Percentiles rank a stretch among this genome's conserved stretches.
Evolutionary conservation across 1,140 invertebrate species (phyloP).

Genomic region (Neuroterus valhalla): DNA sequence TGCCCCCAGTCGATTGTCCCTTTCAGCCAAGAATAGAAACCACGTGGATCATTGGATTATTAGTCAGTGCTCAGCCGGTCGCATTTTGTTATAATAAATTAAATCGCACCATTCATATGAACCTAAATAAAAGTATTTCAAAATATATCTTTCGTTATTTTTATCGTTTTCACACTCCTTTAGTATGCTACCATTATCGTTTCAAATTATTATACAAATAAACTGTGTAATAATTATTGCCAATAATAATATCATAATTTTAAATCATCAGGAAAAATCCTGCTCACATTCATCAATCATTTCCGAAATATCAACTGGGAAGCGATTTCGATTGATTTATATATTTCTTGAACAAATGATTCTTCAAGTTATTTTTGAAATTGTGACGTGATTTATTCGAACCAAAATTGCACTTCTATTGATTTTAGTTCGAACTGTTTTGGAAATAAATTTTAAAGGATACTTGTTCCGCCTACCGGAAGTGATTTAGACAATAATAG

Average conservation of each 20-base stretch:
- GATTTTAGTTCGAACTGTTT: background rate
- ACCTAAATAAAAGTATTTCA: background rate
- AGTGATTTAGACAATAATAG: background rate
- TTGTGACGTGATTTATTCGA: too few species aligned
- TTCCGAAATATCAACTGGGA: too few species aligned
- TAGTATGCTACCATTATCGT: too few species aligned
- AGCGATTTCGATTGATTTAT: too few species aligned
- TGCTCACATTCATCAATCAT: too few species aligned
- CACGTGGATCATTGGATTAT: conserved; percentile 54
- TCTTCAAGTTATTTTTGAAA: too few species aligned
- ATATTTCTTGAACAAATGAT: too few species aligned
- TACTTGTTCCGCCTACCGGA: background rate
- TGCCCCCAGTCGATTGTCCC: conserved; percentile 6
- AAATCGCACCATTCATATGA: conserved; percentile 32
- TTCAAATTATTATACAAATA: too few species aligned
- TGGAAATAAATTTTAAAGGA: background rate
- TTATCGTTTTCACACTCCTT: conserved; percentile 1
- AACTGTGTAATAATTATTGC: too few species aligned
- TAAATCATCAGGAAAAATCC: too few species aligned
- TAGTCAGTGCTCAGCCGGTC: conserved; percentile 45
- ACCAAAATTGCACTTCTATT: background rate
- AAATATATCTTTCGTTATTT: background rate
- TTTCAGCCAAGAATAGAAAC: conserved; percentile 52
- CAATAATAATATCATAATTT: too few species aligned
- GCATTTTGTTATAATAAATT: conserved; percentile 34